Evolutionary conservation across 2,888 invertebrate species (phyloP), one percentile per base, ranked within the genome.

Genomic region (Sthenelais limicola): DNA sequence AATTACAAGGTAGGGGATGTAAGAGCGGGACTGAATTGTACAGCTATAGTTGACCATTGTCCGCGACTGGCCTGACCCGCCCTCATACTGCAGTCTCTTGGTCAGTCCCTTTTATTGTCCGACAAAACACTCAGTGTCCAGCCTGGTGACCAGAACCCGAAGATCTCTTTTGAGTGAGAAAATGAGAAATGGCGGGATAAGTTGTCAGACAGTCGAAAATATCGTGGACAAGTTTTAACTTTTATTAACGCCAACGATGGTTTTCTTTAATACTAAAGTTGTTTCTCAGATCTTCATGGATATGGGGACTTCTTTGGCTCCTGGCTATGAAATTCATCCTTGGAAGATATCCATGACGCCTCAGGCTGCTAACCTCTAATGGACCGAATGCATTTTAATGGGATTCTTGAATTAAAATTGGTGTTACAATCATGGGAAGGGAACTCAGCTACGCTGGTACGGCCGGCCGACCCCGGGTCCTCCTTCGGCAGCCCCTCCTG

Each of bases 371-470:
- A n/a, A n/a, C n/a, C 62, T 62, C 38, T 62, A 62, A 38, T 62
- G 62, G 43, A 38, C 21, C 38, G 24, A 24, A 24, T 26, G 18
- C 62, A 35, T 38, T 62, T 62, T 62, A 62, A 62, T 62, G 62
- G 62, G 62, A 62, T 38, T 62, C 62, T 38, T 30, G 21, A 62
- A 35, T 26, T 35, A 43, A 24, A 62, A n/a, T 35, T 62, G 21
- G 62, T 43, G 62, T 62, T 62, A 62, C 43, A 38, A 38, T 35
- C 18, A 9, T n/a, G 56, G 38, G 21, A 43, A 35, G 26, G 18
- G 56, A 24, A 35, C 21, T 33, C 12, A 56, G 56, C 35, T 32
- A 12, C n/a, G 38, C 38, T 62, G 62, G 62, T 62, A 62, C 62
- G 62, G 24, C 38, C 7, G n/a, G 38, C 62, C 38, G 18, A 26